Base-by-base conservation (phyloP, 2,888 invertebrate species). In the Leptopterna dolabrata region DNA sequence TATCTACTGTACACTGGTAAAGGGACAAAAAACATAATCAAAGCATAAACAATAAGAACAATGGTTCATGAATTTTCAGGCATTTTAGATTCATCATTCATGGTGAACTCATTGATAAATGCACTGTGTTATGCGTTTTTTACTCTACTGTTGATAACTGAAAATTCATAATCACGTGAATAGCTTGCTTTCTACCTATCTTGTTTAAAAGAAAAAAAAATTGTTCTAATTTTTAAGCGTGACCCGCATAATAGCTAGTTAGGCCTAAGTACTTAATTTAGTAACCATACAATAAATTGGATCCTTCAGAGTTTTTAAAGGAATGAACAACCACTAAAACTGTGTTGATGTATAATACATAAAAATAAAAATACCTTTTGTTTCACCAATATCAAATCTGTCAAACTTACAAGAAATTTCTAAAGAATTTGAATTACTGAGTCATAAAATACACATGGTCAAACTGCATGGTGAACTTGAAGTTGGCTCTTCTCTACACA, bases 1-100 rank as follows among this genome's bases (percentile, higher is more conserved):
- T 70, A 45, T 36, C 83, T 70, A 70, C 70, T 81, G 80, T 81
- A 78, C 43, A 78, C 13, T 45, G 27, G 78, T 41, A 27, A 78
- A n/a, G 13, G 47, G 78, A 78, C 78, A 78, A 76, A 76, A 27
- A 63, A 63, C 63, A 27, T 63, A 24, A 63, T 63, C 24, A 24
- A 63, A 63, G 63, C 63, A 63, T 63, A 63, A 63, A 63, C 16
- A 63, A 63, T 63, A 19, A 63, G 63, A 63, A 63, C 24, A n/a
- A 55, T 55, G n/a, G 55, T 24, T 63, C 63, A 63, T 63, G 63
- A 63, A 24, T 63, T 63, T 24, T 63, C 63, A 63, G 27, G 63
- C 63, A 63, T 63, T 27, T 63, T 19, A 24, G 24, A 63, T 63
- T 24, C 63, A 63, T 63, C 24, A 63, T 63, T 24, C 63, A 27